These are phyloP conservation scores for Capitulum mitella DNA, from an alignment of 2,888 invertebrate species.

Conservation along the genomic window DNA sequence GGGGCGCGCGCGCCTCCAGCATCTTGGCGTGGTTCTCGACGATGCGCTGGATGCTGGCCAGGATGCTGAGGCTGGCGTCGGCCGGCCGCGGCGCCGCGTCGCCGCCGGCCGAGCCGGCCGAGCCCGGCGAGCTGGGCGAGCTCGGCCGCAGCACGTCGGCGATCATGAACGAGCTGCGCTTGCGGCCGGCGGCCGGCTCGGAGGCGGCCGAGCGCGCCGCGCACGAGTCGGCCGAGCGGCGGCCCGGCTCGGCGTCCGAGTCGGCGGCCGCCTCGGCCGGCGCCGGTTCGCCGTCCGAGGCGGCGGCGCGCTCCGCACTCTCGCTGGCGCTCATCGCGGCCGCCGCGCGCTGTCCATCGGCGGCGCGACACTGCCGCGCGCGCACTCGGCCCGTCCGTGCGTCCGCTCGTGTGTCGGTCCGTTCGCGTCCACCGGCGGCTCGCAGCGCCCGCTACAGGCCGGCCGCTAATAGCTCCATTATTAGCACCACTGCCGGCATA, in stretches of 20 bases:
- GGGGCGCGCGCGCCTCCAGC: slow-evolving; percentile 1
- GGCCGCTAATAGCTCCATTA: slow-evolving; percentile 16
- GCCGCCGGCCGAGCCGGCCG: not conserved
- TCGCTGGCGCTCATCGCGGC: not conserved
- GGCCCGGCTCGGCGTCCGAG: not conserved
- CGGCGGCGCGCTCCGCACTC: not conserved
- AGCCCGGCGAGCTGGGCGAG: not conserved
- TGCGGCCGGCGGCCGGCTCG: not conserved
- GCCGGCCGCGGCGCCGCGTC: not conserved
- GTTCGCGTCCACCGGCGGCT: not conserved
- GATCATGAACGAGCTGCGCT: slow-evolving; percentile 25
- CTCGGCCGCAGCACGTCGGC: slow-evolving; percentile 20
- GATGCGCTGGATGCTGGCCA: slow-evolving; percentile 13
- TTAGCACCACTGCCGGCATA: slow-evolving; percentile 17
- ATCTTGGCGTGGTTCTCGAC: slow-evolving; percentile 24
- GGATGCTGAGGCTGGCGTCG: slow-evolving; percentile 9
- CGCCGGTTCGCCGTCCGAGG: not conserved
- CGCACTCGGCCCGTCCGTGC: not conserved
- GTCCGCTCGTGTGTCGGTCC: not conserved
- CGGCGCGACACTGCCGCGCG: not conserved
- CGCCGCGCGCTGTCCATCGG: not conserved
- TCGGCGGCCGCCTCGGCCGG: not conserved
- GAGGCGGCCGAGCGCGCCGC: not conserved
- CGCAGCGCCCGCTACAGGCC: not conserved
- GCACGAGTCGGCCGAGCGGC: not conserved